These are phyloP conservation scores for Myotis planiceps DNA, from an alignment of 2,797 vertebrate genomes.

Conservation along the genomic window DNA sequence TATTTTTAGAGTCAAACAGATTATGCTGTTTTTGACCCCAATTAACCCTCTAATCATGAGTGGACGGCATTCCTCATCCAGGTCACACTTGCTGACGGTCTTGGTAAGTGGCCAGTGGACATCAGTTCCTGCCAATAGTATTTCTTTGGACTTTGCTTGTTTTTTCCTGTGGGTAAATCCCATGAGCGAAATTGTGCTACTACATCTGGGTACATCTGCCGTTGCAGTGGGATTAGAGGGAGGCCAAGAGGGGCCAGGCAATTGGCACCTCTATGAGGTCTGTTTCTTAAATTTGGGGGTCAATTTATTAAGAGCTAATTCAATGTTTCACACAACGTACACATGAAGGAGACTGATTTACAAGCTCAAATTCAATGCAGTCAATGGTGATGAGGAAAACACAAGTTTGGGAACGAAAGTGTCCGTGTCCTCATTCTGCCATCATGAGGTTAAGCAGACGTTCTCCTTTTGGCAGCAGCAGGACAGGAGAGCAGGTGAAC, in stretches of 20 bases:
- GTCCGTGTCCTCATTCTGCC: no score
- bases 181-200: neutral
- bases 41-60: constrained; percentile 51
- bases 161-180: neutral
- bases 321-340: neutral
- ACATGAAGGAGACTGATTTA: neutral
- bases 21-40: constrained; percentile 43
- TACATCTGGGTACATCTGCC: neutral
- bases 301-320: neutral
- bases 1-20: constrained; percentile 54
- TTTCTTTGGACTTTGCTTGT: neutral
- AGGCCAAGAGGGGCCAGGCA: neutral
- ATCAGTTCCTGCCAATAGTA: neutral
- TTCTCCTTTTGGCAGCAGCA: neutral
- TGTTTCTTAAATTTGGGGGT: neutral
- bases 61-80: neutral
- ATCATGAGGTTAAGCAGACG: neutral
- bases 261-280: neutral
- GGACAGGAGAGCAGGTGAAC: neutral
- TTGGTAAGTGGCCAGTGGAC: neutral
- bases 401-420: neutral
- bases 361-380: neutral
- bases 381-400: neutral
- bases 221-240: neutral
- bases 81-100: neutral